Base-by-base conservation (phyloP, 2,113 vertebrate genomes). In the Sclerurus mexicanus region DNA sequence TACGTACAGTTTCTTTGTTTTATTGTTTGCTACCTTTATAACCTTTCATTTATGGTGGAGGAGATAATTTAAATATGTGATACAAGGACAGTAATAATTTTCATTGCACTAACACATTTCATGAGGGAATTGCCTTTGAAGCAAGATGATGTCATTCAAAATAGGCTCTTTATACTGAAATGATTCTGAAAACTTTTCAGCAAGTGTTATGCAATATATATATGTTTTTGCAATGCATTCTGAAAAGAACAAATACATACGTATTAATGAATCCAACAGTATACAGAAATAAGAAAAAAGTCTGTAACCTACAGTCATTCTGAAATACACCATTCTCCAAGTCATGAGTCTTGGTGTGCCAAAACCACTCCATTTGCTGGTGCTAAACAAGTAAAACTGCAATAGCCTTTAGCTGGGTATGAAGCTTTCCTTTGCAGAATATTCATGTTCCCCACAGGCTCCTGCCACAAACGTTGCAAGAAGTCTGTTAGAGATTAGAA, bases 401-500 rank as follows among this genome's bases (percentile, higher is more conserved):
- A 68, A 52, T 3, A 64, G 33, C 37, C 87, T 96, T 96, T 95
- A 97, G 76, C 85, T 53, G 95, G 71, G 69, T 72, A 95, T 76
- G 44, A 95, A 94, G 93, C 46, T 93, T 95, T 92, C 81, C 53
- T 86, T 95, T 95, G 93, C 84, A 95, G 79, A 97, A 94, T 91
- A 93, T 64, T 75, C 52, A 76, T 71, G 73, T 71, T 89, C 56
- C 85, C 73, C 10, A 19, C 59, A 95, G 84, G 87, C 31, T 92
- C 80, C 72, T 87, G 67, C 69, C 69, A 97, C 93, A 97, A 94
- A 94, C 73, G 84, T 90, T 95, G 93, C 86, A 97, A 94, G 40
- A 95, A 92, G 46, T 58, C 76, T 92, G 67, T 50, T 28, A 86
- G 60, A 91, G 91, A 89, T 87, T 90, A 94, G 94, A 95, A 73